phyloP scores from a whole-genome alignment of 2,113 vertebrate species.

The Rhineura floridana region DNA sequence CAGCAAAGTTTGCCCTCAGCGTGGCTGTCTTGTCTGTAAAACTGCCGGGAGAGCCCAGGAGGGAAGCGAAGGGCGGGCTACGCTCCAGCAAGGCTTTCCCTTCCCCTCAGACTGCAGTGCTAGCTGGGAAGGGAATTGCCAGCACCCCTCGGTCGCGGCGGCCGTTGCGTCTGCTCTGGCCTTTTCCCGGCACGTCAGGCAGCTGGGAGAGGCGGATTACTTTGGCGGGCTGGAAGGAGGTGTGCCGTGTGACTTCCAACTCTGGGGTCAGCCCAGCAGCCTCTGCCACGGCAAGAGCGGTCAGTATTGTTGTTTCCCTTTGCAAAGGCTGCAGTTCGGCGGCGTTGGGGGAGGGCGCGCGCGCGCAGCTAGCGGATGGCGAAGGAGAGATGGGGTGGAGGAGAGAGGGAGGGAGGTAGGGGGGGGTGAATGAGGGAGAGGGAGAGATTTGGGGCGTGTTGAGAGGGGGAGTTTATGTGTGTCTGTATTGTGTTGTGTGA shows the following conservation, averaged over 20 bases:
- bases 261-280: conserved; percentile 40
- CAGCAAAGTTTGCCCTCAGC: conserved; percentile 16
- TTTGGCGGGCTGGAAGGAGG: conserved; percentile 42
- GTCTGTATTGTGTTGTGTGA: not conserved
- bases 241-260: conserved; percentile 49
- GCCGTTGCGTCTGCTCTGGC: conserved; percentile 39
- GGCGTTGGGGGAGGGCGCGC: not conserved
- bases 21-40: conserved; percentile 22
- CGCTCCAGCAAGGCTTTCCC: conserved; percentile 1
- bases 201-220: conserved; percentile 48
- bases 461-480: not conserved
- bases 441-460: not conserved
- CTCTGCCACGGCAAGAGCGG: conserved; percentile 33
- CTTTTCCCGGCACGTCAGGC: conserved; percentile 35
- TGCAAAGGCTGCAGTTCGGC: conserved; percentile 36
- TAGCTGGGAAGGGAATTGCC: conserved; percentile 28
- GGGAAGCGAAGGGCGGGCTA: conserved; percentile 27
- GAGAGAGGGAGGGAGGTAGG: too few relatives aligned
- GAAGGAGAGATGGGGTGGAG: conserved; percentile 28
- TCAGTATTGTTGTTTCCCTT: conserved; percentile 35
- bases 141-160: conserved; percentile 13
- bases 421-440: not conserved
- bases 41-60: not conserved
- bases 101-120: conserved; percentile 29
- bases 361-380: conserved; percentile 12